A percentile compares a stretch with the other conserved stretches of the same genome.
These are phyloP conservation scores for Calycopis cecrops DNA, from an alignment of 1,140 invertebrate genomes.

Conservation along the genomic window DNA sequence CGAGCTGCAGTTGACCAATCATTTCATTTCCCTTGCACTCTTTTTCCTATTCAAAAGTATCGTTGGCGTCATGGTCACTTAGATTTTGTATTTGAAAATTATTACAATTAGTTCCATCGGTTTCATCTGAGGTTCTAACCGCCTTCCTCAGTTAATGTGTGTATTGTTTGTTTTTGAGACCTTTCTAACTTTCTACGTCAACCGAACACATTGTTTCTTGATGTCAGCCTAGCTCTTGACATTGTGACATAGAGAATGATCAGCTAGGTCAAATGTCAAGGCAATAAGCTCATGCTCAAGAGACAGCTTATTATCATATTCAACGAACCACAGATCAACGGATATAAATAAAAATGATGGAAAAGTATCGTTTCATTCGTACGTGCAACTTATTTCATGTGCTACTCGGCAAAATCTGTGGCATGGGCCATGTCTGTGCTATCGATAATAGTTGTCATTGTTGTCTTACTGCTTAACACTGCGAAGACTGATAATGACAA, in stretches of 20 bases:
- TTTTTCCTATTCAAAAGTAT: too few relatives aligned
- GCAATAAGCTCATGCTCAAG: conserved; percentile 31
- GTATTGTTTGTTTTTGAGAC: conserved; percentile 12
- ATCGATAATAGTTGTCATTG: conserved; percentile 43
- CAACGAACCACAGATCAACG: conserved; percentile 46
- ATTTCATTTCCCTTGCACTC: too few relatives aligned
- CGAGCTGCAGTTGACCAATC: too few relatives aligned
- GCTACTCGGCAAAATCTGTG: conserved; percentile 26
- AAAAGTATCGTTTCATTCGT: neutral
- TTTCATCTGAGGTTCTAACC: too few relatives aligned
- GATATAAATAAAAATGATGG: conserved; percentile 40
- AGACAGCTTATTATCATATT: conserved; percentile 44
- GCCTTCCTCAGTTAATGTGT: neutral
- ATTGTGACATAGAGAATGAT: conserved; percentile 42
- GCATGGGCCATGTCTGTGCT: conserved; percentile 56
- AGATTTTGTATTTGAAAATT: too few relatives aligned
- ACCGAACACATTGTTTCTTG: neutral
- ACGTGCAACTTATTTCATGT: neutral
- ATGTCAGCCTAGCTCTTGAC: conserved; percentile 16
- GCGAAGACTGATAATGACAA: conserved; percentile 37
- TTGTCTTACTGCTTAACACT: conserved; percentile 45
- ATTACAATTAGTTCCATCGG: too few relatives aligned
- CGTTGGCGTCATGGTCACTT: too few relatives aligned
- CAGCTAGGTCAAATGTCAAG: conserved; percentile 68
- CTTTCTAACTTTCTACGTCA: conserved; percentile 16